phyloP scores from a whole-genome alignment of 2,113 vertebrate species.

The Etia nguti region DNA sequence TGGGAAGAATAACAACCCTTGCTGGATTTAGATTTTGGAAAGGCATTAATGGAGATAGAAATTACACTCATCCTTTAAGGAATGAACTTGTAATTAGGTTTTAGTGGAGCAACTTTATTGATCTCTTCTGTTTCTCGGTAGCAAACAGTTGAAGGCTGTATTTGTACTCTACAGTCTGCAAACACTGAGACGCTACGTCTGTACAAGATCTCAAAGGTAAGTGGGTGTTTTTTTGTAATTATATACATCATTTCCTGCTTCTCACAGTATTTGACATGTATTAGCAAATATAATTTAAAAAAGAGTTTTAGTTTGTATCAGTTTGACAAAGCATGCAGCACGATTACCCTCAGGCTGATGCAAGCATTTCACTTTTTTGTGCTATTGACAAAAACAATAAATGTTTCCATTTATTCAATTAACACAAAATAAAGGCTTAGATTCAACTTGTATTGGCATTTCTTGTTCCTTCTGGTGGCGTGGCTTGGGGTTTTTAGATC shows the following conservation, averaged over 20 bases:
- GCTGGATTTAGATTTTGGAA: slow-evolving; percentile 3
- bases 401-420: neutral
- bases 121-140: neutral
- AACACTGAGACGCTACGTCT: neutral
- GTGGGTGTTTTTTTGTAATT: neutral
- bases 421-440: neutral
- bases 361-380: neutral
- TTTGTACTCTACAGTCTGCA: neutral
- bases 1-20: neutral
- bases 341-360: neutral
- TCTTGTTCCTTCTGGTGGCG: neutral
- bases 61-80: slow-evolving; percentile 9
- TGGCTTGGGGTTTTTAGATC: neutral
- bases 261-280: neutral
- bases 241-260: neutral
- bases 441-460: neutral
- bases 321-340: neutral
- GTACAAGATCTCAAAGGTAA: neutral
- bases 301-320: neutral
- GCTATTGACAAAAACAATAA: neutral
- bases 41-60: neutral
- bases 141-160: neutral
- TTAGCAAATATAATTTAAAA: neutral
- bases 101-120: slow-evolving; percentile 13
- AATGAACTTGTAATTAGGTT: slow-evolving; percentile 19